These are phyloP conservation scores for Bradysia coprophila DNA, from an alignment of 1,140 invertebrate species.

Conservation along the genomic window DNA sequence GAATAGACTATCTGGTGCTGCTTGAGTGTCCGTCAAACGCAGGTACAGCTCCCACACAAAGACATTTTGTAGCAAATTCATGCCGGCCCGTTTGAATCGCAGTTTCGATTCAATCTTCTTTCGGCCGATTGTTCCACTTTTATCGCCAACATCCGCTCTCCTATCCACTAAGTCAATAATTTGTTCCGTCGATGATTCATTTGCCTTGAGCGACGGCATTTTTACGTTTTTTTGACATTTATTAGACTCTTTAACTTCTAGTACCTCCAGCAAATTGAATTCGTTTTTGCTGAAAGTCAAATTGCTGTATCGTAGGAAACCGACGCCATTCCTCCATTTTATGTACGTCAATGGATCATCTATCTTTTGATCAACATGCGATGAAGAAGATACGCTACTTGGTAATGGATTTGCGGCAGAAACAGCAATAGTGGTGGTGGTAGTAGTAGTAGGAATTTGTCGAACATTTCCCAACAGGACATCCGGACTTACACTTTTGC, in stretches of 20 bases:
- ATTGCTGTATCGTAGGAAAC: background rate
- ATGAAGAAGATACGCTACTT: too few species aligned
- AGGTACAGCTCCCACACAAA: background rate
- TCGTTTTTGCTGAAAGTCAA: background rate
- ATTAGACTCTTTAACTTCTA: background rate
- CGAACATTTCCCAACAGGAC: background rate
- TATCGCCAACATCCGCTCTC: too few species aligned
- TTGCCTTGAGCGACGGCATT: background rate
- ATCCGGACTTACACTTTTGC: background rate
- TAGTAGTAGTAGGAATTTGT: too few species aligned
- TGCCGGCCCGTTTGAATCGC: background rate
- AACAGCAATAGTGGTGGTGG: too few species aligned
- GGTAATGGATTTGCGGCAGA: too few species aligned
- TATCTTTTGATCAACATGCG: background rate
- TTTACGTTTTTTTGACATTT: too few species aligned
- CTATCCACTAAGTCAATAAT: too few species aligned
- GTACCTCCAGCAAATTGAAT: background rate
- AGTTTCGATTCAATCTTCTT: too few species aligned
- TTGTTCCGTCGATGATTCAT: background rate
- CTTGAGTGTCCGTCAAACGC: background rate
- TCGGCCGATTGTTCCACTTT: background rate
- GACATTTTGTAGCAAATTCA: background rate
- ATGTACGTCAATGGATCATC: background rate
- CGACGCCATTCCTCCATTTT: background rate
- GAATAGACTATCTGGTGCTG: conserved; percentile 55